phyloP scores from a whole-genome alignment of 2,888 invertebrate genomes.

The Terebella lapidaria region DNA sequence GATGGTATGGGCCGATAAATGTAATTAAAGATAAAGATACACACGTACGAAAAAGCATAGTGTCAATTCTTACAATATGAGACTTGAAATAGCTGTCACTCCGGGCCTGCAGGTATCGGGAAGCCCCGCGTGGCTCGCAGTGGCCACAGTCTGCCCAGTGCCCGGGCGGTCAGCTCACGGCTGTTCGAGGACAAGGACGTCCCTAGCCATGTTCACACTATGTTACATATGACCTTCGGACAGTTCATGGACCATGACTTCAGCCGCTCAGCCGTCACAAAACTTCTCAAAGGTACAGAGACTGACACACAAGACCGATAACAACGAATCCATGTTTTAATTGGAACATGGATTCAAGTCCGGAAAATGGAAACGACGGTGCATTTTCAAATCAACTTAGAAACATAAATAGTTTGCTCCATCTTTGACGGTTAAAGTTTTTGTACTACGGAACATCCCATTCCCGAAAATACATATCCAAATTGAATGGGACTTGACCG shows the following conservation, averaged over 20 bases:
- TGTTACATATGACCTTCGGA: conserved; percentile 28
- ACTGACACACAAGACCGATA: background rate
- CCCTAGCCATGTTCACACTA: conserved; percentile 11
- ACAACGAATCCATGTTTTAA: background rate
- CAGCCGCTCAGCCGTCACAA: conserved; percentile 24
- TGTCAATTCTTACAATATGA: no score
- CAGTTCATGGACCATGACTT: conserved; percentile 30
- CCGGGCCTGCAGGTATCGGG: conserved; percentile 18
- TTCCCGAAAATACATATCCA: no score
- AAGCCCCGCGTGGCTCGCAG: conserved; percentile 9
- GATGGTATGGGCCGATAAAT: conserved; percentile 23
- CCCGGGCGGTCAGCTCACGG: conserved; percentile 20
- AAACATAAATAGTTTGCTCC: no score
- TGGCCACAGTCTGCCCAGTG: conserved; percentile 21
- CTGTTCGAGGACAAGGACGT: conserved; percentile 16
- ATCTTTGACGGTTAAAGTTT: no score
- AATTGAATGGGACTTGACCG: no score
- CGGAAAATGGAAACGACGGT: background rate
- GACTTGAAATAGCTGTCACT: no score
- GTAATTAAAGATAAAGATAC: no score
- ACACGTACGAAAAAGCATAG: background rate
- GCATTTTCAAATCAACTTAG: no score
- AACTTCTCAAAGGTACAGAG: conserved; percentile 6
- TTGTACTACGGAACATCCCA: no score
- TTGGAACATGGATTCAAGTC: background rate